phyloP scores from a whole-genome alignment of 2,888 invertebrate genomes.

The Petrophora chlorosata region DNA sequence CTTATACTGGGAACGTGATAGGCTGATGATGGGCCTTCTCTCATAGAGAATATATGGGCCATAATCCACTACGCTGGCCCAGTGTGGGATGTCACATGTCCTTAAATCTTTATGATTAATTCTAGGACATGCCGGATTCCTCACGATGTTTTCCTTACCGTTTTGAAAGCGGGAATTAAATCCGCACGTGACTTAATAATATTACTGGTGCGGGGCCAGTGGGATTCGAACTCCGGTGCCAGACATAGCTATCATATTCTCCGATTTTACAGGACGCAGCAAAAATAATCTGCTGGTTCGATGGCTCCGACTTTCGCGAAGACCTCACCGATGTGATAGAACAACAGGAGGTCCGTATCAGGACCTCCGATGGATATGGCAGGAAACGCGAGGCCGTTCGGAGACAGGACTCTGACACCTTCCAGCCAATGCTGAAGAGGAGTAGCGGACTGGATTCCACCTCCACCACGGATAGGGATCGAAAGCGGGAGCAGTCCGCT shows the following conservation, averaged over 20 bases:
- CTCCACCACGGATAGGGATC: slow-evolving; percentile 62
- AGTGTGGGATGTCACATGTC: too few relatives aligned
- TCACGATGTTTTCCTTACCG: too few relatives aligned
- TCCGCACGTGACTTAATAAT: too few relatives aligned
- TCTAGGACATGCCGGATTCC: too few relatives aligned
- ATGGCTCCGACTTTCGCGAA: slow-evolving; percentile 76
- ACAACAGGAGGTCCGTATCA: slow-evolving; percentile 74
- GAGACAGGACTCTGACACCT: slow-evolving; percentile 70
- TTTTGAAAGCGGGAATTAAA: too few relatives aligned
- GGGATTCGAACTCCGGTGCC: too few relatives aligned
- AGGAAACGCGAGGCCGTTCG: slow-evolving; percentile 52
- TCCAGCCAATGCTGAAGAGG: slow-evolving; percentile 74
- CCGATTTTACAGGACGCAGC: slow-evolving; percentile 71
- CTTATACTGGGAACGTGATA: too few relatives aligned
- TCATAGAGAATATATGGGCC: too few relatives aligned
- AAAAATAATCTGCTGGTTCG: slow-evolving; percentile 78
- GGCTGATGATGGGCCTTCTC: too few relatives aligned
- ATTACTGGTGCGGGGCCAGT: too few relatives aligned
- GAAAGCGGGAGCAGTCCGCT: slow-evolving; percentile 62
- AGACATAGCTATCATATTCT: background rate
- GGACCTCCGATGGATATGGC: slow-evolving; percentile 68
- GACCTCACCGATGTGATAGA: slow-evolving; percentile 78
- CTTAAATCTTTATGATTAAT: too few relatives aligned
- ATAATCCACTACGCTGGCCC: too few relatives aligned
- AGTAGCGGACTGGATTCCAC: slow-evolving; percentile 69